Evolutionary conservation across 2,888 invertebrate species (phyloP).

Genomic region (Sussaba pulchella): DNA sequence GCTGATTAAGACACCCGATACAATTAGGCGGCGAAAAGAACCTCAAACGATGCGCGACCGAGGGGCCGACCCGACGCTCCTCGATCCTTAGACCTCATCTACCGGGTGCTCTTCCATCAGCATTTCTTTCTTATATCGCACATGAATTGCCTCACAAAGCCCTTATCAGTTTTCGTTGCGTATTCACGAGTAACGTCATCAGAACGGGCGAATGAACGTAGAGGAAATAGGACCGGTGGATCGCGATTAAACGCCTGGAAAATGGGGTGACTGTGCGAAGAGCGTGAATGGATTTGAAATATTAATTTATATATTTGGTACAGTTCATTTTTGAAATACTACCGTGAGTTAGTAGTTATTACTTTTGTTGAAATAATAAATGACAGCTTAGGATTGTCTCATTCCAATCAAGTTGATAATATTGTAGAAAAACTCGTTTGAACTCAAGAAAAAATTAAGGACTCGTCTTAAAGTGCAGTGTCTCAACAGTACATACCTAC

Average conservation of each 20-base stretch:
- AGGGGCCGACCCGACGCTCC: slow-evolving; percentile 49
- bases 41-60: slow-evolving; percentile 78
- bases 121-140: slow-evolving; percentile 5
- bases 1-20: slow-evolving; percentile 84
- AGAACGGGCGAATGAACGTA: slow-evolving; percentile 1
- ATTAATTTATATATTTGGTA: too few species aligned
- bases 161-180: slow-evolving; percentile 39
- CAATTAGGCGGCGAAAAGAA: slow-evolving; percentile 82
- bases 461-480: too few species aligned
- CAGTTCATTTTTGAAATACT: too few species aligned
- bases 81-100: slow-evolving; percentile 46
- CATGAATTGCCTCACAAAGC: slow-evolving; percentile 53
- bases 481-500: too few species aligned
- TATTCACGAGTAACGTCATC: slow-evolving; percentile 2
- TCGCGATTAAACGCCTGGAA: neutral
- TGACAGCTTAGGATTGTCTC: too few species aligned
- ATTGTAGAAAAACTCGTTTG: too few species aligned
- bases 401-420: too few species aligned
- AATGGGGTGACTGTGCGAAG: neutral
- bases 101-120: slow-evolving; percentile 54
- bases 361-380: too few species aligned
- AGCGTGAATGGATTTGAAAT: too few species aligned
- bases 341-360: too few species aligned
- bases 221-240: neutral
- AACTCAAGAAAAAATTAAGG: too few species aligned